Evolutionary conservation across 2,797 vertebrate species (phyloP).

Genomic region (Microchirus variegatus): DNA sequence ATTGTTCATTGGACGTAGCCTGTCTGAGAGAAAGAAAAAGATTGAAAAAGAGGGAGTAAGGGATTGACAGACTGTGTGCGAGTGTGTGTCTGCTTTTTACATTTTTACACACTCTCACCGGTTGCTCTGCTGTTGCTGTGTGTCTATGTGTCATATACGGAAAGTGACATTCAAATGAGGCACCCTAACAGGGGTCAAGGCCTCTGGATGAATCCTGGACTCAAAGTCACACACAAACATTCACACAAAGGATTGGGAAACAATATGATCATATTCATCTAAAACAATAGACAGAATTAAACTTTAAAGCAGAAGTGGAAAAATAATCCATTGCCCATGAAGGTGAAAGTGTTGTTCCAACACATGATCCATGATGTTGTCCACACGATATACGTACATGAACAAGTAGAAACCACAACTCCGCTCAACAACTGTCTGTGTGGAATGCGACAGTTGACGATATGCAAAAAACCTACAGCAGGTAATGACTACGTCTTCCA

Average conservation of each 20-base stretch:
- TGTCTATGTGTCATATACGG: conserved; percentile 32
- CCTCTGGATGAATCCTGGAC: conserved; percentile 15
- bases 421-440: conserved; percentile 21
- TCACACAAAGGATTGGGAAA: background rate
- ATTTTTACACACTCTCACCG: conserved; percentile 69
- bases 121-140: conserved; percentile 52
- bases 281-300: too few species aligned
- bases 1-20: conserved; percentile 66
- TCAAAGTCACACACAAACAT: too few species aligned
- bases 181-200: conserved; percentile 38
- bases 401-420: background rate
- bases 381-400: background rate
- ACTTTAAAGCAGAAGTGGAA: too few species aligned
- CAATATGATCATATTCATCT: background rate
- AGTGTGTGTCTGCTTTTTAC: conserved; percentile 55
- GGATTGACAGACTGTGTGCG: conserved; percentile 37
- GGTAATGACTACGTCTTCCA: conserved; percentile 22
- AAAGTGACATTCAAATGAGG: conserved; percentile 40
- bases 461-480: conserved; percentile 47
- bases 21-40: conserved; percentile 52
- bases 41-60: conserved; percentile 37
- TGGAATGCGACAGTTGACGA: conserved; percentile 45
- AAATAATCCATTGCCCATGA: too few species aligned
- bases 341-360: too few species aligned
- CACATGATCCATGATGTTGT: background rate